These are phyloP conservation scores for Leptogaster cylindrica DNA, from an alignment of 2,888 invertebrate genomes.

Conservation along the genomic window DNA sequence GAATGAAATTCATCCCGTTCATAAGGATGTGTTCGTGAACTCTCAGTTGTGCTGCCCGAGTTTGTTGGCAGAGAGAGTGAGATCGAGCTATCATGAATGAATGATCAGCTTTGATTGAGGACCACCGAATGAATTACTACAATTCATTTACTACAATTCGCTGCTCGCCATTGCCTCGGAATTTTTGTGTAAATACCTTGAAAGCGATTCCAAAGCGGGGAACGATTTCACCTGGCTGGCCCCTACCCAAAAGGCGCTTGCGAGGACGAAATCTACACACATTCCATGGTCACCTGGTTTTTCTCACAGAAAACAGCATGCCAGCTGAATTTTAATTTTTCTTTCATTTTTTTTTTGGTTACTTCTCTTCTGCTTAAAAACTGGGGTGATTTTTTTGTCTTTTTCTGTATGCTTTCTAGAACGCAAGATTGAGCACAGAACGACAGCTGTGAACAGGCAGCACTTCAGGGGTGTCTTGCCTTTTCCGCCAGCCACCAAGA, in stretches of 20 bases:
- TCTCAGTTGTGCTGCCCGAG: background rate
- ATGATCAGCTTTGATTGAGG: slow-evolving; percentile 33
- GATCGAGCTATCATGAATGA: slow-evolving; percentile 20
- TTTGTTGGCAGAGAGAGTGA: background rate
- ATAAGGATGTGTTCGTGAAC: slow-evolving; percentile 2
- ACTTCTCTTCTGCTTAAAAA: too few species aligned
- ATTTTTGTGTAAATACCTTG: slow-evolving; percentile 14
- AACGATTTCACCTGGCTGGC: background rate
- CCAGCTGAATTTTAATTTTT: slow-evolving; percentile 7
- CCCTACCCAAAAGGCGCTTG: background rate
- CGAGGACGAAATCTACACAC: background rate
- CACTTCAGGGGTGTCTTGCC: background rate
- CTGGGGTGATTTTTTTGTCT: too few species aligned
- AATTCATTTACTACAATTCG: slow-evolving; percentile 4
- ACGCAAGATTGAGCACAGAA: too few species aligned
- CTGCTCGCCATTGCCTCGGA: background rate
- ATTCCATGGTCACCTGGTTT: slow-evolving; percentile 25
- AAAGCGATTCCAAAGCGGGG: background rate
- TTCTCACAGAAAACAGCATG: background rate
- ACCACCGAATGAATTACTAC: slow-evolving; percentile 23
- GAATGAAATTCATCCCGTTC: slow-evolving; percentile 24
- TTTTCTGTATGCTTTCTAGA: too few species aligned
- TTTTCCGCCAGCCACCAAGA: slow-evolving; percentile 10
- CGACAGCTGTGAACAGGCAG: background rate
- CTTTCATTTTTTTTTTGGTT: background rate